Percentiles rank a stretch among this genome's conserved stretches.
Conservation (phyloP, 1,140 invertebrate species). For the Coboldia fuscipes region DNA sequence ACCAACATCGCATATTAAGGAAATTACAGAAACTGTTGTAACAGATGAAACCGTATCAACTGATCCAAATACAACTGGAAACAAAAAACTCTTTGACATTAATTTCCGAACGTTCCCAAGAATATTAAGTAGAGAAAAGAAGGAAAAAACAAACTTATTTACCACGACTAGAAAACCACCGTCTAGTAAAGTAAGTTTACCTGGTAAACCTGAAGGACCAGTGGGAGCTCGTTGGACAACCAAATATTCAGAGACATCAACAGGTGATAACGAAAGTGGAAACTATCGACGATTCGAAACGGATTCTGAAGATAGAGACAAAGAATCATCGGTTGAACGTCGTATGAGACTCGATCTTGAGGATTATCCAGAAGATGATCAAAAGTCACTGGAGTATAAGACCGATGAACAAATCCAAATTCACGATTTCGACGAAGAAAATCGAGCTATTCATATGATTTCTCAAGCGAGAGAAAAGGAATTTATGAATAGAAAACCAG, state of each 20-base stretch:
- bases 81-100: conserved; percentile 36
- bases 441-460: conserved; percentile 20
- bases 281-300: conserved; percentile 14
- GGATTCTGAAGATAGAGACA: conserved; percentile 16
- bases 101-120: conserved; percentile 54
- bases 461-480: conserved; percentile 14
- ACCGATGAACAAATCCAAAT: conserved; percentile 16
- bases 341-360: conserved; percentile 18
- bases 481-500: conserved; percentile 15
- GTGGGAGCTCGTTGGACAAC: conserved; percentile 26
- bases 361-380: conserved; percentile 11
- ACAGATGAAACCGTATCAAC: conserved; percentile 5
- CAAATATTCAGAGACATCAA: conserved; percentile 26
- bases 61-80: conserved; percentile 16
- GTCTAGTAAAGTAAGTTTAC: no score
- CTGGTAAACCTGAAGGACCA: conserved; percentile 15
- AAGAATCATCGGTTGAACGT: conserved; percentile 22
- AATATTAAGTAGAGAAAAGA: conserved; percentile 40
- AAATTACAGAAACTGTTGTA: conserved; percentile 3
- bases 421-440: conserved; percentile 19
- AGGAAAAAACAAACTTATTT: no score
- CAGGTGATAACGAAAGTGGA: conserved; percentile 20
- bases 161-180: no score
- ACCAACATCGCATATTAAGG: not conserved
- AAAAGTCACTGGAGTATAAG: conserved; percentile 10